These are phyloP conservation scores for Argentina silus DNA, from an alignment of 2,797 vertebrate genomes.

Conservation along the genomic window DNA sequence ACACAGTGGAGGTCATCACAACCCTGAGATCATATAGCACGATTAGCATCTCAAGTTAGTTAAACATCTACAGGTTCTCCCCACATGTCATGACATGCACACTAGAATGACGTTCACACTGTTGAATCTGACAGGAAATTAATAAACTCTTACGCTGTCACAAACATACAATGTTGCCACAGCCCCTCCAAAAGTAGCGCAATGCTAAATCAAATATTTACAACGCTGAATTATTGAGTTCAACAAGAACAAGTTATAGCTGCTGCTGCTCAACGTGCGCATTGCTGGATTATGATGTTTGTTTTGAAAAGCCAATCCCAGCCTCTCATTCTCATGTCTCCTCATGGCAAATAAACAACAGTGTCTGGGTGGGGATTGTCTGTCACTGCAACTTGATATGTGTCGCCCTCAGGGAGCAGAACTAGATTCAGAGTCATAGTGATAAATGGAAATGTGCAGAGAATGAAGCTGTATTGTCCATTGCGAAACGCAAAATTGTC, in stretches of 20 bases:
- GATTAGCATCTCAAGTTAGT: too few relatives aligned
- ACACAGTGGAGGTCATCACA: too few relatives aligned
- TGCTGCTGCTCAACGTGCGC: not conserved
- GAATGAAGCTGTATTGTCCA: not conserved
- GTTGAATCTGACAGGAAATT: not conserved
- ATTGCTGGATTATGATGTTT: not conserved
- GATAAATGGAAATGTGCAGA: not conserved
- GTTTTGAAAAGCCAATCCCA: not conserved
- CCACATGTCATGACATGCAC: too few relatives aligned
- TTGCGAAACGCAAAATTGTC: not conserved
- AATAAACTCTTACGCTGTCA: not conserved
- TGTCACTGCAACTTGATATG: not conserved
- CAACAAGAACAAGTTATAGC: conserved; percentile 5
- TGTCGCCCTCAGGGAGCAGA: not conserved
- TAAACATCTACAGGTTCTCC: too few relatives aligned
- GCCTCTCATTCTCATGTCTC: not conserved
- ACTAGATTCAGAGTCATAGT: not conserved
- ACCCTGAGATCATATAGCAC: too few relatives aligned
- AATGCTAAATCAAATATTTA: conserved; percentile 14
- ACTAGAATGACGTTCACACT: not conserved
- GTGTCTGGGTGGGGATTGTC: not conserved
- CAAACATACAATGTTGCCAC: conserved; percentile 14
- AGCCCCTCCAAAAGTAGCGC: not conserved
- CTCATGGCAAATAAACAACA: not conserved
- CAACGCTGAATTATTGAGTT: not conserved